Base-by-base conservation (phyloP, 2,113 vertebrate species). In the Probosciger aterrimus region DNA sequence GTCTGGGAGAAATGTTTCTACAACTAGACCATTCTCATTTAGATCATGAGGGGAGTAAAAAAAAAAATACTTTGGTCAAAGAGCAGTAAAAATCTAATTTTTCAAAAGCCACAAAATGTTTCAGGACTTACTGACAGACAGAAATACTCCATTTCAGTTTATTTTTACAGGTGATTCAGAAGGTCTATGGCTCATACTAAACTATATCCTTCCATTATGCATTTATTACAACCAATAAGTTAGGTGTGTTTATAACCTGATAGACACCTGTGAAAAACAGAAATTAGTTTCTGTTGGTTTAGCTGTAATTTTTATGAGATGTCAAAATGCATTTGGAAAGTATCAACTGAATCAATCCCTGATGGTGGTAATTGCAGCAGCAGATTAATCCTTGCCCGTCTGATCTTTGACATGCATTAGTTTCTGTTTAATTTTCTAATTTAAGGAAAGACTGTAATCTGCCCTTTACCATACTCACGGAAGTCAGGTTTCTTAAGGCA, bases 401-500 rank as follows among this genome's bases (percentile, higher is more conserved):
- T 97, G 92, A 95, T 97, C 92, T 95, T 96, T 95, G 93, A 80
- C 67, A 91, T 85, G 46, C 93, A 63, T 92, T 96, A 86, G 62
- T 96, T 96, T 94, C 83, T 95, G 86, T 90, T 95, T 91, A 84
- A 76, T 95, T 96, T 96, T 92, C 77, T 92, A 82, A 91, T 96
- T 94, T 82, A 84, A 75, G 62, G 37, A 71, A 86, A 76, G 64
- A 85, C 44, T 82, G 49, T 86, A 81, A 77, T 80, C 60, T 88
- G n/a, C 43, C 57, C 22, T 86, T 79, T 84, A 77, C 28, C 46
- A 33, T 82, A 24, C 9, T 64, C 37, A 57, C 0, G 1, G 86
- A 94, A 92, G 35, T 84, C 44, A 78, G 14, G 14, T 86, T 88
- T 90, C 55, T 67, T 55, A 93, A 90, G 39, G 20, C 63, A 33